Evolutionary conservation across 2,113 vertebrate species (phyloP).

Genomic region (Trematocara marginatum): DNA sequence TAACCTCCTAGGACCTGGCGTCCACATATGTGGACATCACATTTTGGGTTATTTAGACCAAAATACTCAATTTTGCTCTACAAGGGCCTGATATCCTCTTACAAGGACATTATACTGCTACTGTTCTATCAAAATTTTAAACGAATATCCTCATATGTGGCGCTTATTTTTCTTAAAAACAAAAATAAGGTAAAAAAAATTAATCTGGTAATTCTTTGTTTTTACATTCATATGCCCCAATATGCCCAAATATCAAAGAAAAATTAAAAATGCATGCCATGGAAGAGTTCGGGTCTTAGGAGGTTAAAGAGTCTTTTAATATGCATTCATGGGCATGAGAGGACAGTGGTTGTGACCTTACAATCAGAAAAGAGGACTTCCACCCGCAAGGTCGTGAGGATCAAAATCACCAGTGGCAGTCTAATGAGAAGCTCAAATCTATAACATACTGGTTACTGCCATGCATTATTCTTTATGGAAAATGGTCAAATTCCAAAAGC

Average conservation of each 20-base stretch:
- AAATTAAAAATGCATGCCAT: neutral
- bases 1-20: neutral
- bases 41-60: too few relatives aligned
- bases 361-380: neutral
- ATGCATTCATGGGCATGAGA: neutral
- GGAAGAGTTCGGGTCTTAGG: neutral
- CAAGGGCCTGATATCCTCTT: too few relatives aligned
- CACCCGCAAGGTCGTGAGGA: slow-evolving; percentile 1
- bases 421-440: slow-evolving; percentile 27
- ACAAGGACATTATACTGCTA: too few relatives aligned
- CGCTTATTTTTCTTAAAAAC: too few relatives aligned
- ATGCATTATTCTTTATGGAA: neutral
- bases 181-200: too few relatives aligned
- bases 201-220: neutral
- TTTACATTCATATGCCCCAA: neutral
- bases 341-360: too few relatives aligned
- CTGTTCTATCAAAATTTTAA: too few relatives aligned
- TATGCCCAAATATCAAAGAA: neutral
- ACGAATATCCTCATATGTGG: too few relatives aligned
- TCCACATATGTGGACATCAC: neutral
- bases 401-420: neutral
- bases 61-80: too few relatives aligned
- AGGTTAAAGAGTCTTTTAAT: slow-evolving; percentile 1
- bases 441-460: neutral
- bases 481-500: neutral